Evolutionary conservation across 2,888 invertebrate genomes (phyloP).

Genomic region (Dysmachus trigonus): DNA sequence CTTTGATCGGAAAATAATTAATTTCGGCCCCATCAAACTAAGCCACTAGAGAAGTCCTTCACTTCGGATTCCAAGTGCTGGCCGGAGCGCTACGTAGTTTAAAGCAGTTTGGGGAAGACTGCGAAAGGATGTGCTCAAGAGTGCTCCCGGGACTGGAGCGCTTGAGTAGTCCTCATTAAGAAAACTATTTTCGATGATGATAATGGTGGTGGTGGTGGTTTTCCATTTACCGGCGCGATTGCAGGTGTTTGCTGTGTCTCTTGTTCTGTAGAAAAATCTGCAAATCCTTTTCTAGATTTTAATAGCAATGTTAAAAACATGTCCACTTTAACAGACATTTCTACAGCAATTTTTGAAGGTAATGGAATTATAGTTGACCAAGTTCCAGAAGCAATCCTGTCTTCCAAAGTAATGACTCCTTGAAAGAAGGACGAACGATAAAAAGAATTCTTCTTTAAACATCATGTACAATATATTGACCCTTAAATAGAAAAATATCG

Average conservation of each 20-base stretch:
- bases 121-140: background rate
- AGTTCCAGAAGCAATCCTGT: background rate
- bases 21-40: conserved; percentile 5
- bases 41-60: conserved; percentile 1
- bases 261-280: background rate
- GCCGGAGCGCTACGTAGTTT: background rate
- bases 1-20: conserved; percentile 16
- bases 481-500: too few relatives aligned
- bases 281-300: background rate
- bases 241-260: background rate
- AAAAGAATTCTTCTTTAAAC: too few relatives aligned
- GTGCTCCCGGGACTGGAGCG: background rate
- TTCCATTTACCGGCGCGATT: background rate
- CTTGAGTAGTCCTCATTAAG: background rate
- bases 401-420: background rate
- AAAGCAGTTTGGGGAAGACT: background rate
- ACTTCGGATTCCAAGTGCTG: background rate
- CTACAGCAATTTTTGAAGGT: background rate
- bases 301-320: background rate
- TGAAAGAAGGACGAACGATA: background rate
- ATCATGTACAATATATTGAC: too few relatives aligned
- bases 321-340: background rate
- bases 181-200: background rate
- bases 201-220: background rate
- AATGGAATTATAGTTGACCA: background rate